Evolutionary conservation across 2,888 invertebrate genomes (phyloP), one percentile per base, ranked within the genome.

Genomic region (Apamea anceps): DNA sequence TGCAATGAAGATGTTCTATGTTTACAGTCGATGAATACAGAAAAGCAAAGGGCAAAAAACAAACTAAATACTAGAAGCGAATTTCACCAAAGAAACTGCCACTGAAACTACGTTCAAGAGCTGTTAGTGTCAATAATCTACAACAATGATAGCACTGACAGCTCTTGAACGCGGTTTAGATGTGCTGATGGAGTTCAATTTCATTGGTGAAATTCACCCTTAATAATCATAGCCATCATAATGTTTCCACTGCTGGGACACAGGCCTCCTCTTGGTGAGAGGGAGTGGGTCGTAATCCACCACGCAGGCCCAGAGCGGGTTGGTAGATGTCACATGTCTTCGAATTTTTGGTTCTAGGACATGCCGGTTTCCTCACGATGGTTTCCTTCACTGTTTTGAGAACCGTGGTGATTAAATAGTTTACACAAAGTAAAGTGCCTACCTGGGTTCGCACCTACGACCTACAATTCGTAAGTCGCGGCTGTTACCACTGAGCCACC

Each of bases 1-100:
- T 96, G 91, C 5, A 85, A 86, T 73, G 21, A 54, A 73, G 75
- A 62, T n/a, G 7, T 18, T 65, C 5, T 13, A 37, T 25, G 37
- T 65, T 6, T 37, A 37, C 0, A 37, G 21, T 12, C 37, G 37
- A 65, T 25, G 2, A 65, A 65, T 25, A 65, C 37, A 37, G 2
- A 65, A 37, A 21, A 25, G 25, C 6, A 37, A 65, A 12, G 8
- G 10, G 1, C 18, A 32, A 42, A 37, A 13, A 5, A 37, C 37
- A 13, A 65, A 65, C 65, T 25, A 37, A 65, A 65, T 12, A 21
- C 32, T 18, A 4, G 8, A 3, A 8, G 8, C 18, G 18, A 63
- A 63, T 32, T 18, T 28, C 28, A 18, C 28, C 7, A 62, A 62
- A 28, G 18, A 62, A 62, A 62, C 7, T 18, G 28, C 28, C 13